Evolutionary conservation across 2,797 vertebrate species (phyloP), one percentile per base, ranked within the genome.

Genomic region (Anguilla pacifica): DNA sequence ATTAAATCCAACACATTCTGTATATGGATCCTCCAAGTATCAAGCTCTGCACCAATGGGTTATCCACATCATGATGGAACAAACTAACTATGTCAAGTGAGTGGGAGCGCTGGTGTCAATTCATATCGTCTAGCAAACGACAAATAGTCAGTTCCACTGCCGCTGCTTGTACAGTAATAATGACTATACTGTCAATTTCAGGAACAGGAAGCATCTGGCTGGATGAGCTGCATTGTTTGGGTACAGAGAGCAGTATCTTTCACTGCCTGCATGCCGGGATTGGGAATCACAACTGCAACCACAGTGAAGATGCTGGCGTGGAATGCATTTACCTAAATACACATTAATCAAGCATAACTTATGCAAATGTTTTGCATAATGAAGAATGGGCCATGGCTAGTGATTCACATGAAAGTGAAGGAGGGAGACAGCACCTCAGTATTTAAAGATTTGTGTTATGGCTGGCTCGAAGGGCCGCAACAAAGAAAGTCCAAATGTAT

Each of bases 161-260:
- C 19, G 22, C 19, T 39, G n/a, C n/a, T 84, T 39, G 22, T 31
- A 46, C 31, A 64, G 55, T 39, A 57, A 19, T 19, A 11, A 46
- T 79, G n/a, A 19, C 28, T 77, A 28, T 57, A 4, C 31, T 88
- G 10, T 92, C 5, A 64, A 0, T 86, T 91, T 46, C 87, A 98
- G 98, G 97, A 31, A 3, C 91, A 0, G 97, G 97, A 15, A 0
- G 0, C 0, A 98, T 99, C 92, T 97, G 95, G 96, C 92, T 98
- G 89, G 98, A 99, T 2, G 86, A 98, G 0, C 86, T 98, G 51
- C 4, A 0, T 0, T 99, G 98, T 89, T 1, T 0, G 0, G 98
- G 98, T 28, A 51, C 0, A 0, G 98, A 98, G 91, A 0, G 0
- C 0, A 90, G 81, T 1, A 90, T 99, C 85, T 92, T 91, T 0